These are phyloP conservation scores for Chaenogobius annularis DNA, from an alignment of 2,113 vertebrate genomes.

Conservation along the genomic window DNA sequence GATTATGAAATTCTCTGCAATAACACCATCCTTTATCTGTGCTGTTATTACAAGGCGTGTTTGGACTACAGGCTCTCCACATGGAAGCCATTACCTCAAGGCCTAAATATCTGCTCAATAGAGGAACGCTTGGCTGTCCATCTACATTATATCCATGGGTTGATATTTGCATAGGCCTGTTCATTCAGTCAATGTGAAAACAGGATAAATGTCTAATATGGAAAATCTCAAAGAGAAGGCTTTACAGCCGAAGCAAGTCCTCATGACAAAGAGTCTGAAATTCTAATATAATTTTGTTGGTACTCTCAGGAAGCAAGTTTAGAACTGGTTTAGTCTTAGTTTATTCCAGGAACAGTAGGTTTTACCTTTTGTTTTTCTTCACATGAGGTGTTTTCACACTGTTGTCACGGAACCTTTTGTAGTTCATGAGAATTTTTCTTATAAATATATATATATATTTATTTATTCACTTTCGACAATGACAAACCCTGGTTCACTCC, in stretches of 20 bases:
- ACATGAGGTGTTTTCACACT: too few relatives aligned
- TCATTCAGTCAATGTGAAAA: conserved; percentile 6
- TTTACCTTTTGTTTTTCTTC: too few relatives aligned
- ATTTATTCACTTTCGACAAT: too few relatives aligned
- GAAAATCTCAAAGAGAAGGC: background rate
- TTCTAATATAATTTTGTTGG: too few relatives aligned
- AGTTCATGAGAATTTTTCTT: too few relatives aligned
- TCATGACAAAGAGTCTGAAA: too few relatives aligned
- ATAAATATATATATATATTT: too few relatives aligned
- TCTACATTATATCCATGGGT: conserved; percentile 48
- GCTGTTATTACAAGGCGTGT: conserved; percentile 66
- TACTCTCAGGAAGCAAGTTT: too few relatives aligned
- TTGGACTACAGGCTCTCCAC: conserved; percentile 56
- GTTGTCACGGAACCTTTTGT: too few relatives aligned
- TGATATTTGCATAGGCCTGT: conserved; percentile 49
- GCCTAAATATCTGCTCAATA: conserved; percentile 59
- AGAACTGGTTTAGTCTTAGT: too few relatives aligned
- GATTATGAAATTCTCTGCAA: conserved; percentile 61
- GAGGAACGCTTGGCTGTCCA: conserved; percentile 51
- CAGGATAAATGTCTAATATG: background rate
- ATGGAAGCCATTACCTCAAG: conserved; percentile 72
- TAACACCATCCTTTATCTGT: conserved; percentile 59
- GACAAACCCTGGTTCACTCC: too few relatives aligned
- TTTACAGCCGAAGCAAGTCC: background rate
- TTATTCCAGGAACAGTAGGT: too few relatives aligned